Percentiles rank a stretch among this genome's conserved stretches.
phyloP scores from a whole-genome alignment of 2,113 vertebrate species.

The Ariopsis seemanni region DNA sequence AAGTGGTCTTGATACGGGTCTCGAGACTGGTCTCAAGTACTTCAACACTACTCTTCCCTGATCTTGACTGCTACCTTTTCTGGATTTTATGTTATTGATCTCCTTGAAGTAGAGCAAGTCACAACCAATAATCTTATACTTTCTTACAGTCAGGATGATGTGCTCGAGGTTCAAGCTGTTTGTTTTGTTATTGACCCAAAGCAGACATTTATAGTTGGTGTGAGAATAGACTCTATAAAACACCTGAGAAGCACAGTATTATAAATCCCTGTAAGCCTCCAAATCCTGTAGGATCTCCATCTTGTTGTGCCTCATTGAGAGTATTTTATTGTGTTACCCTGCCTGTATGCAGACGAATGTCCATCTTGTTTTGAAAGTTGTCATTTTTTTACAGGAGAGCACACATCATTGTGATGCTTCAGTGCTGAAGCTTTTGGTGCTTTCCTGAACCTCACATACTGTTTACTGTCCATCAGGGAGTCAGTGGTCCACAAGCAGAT shows the following conservation, averaged over 20 bases:
- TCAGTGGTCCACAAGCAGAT: conserved; percentile 17
- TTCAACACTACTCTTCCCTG: too few relatives aligned
- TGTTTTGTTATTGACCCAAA: conserved; percentile 6
- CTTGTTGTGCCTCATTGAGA: not conserved
- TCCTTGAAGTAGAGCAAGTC: not conserved
- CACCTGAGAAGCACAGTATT: not conserved
- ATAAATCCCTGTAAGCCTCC: not conserved
- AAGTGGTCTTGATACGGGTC: too few relatives aligned
- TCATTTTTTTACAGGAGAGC: not conserved
- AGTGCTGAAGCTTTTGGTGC: not conserved
- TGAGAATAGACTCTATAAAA: not conserved
- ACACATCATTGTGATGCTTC: not conserved
- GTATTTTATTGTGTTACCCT: not conserved
- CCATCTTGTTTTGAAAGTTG: not conserved
- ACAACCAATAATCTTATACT: conserved; percentile 7
- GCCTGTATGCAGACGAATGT: not conserved
- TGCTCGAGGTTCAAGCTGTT: not conserved
- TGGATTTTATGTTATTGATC: not conserved
- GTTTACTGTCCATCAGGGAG: conserved; percentile 19
- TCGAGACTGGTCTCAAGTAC: too few relatives aligned
- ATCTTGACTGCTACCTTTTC: not conserved
- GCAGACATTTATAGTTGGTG: conserved; percentile 19
- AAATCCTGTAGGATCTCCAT: not conserved
- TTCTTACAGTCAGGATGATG: not conserved
- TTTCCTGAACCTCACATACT: conserved; percentile 1